A percentile compares a stretch with the other conserved stretches of the same genome.
phyloP scores from a whole-genome alignment of 2,113 vertebrate species.

The Actenoides lindsayi region DNA sequence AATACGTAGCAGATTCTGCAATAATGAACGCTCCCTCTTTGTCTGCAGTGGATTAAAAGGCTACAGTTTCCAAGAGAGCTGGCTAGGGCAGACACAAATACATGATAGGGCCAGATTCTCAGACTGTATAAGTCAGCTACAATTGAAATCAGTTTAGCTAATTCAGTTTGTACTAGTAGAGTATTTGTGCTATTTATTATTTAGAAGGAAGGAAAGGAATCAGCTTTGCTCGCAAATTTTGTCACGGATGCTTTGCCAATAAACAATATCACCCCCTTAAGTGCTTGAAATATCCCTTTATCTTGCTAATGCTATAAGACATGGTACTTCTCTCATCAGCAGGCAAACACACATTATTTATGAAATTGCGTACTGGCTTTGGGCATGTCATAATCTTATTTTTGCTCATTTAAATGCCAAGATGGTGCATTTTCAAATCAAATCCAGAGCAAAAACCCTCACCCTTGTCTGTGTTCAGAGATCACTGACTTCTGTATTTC shows the following conservation, averaged over 20 bases:
- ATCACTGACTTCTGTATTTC: not conserved
- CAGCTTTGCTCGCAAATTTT: not conserved
- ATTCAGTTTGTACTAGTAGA: not conserved
- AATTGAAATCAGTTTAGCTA: not conserved
- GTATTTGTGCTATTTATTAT: not conserved
- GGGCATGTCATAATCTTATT: not conserved
- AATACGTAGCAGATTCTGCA: not conserved
- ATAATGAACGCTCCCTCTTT: not conserved
- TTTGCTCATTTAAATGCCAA: slow-evolving; percentile 25
- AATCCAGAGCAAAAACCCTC: not conserved
- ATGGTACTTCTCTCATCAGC: not conserved
- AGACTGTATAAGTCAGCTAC: not conserved
- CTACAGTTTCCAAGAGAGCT: not conserved
- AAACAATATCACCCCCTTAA: not conserved
- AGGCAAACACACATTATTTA: not conserved
- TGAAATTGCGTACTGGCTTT: not conserved
- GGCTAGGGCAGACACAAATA: not conserved
- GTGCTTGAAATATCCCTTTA: slow-evolving; percentile 7
- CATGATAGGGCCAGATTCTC: not conserved
- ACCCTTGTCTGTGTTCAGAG: not conserved
- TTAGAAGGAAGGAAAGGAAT: not conserved
- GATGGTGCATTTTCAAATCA: not conserved
- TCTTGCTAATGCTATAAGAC: not conserved
- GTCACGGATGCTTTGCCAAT: not conserved
- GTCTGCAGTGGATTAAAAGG: not conserved